Conservation (phyloP, 2,888 invertebrate genomes). For the Pardosa pseudoannulata region DNA sequence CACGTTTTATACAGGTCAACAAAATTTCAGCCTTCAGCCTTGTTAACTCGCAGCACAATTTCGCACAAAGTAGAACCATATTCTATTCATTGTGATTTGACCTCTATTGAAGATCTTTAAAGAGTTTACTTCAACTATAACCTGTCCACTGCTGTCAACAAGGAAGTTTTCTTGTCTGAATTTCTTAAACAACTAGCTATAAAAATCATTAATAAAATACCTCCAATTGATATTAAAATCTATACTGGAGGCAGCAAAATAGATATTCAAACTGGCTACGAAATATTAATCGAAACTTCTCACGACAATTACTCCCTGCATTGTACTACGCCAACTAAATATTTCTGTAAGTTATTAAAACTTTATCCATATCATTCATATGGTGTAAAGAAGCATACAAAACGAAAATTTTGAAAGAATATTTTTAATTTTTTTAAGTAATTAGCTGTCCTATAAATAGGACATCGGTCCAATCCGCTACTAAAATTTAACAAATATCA, state of each 20-base stretch:
- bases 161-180: neutral
- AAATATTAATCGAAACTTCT: neutral
- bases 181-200: neutral
- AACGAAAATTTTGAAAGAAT: no score
- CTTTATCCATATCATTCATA: no score
- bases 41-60: neutral
- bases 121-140: neutral
- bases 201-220: neutral
- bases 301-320: neutral
- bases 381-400: no score
- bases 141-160: neutral
- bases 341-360: no score
- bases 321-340: no score
- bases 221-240: neutral
- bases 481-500: no score
- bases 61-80: neutral
- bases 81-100: neutral
- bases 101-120: neutral
- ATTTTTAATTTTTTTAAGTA: no score
- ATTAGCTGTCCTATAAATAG: no score
- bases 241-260: neutral
- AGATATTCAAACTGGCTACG: neutral
- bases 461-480: no score
- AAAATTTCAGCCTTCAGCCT: neutral
- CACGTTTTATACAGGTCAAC: no score